Base-by-base conservation (phyloP, 2,113 vertebrate genomes). In the Syrmaticus mikado region DNA sequence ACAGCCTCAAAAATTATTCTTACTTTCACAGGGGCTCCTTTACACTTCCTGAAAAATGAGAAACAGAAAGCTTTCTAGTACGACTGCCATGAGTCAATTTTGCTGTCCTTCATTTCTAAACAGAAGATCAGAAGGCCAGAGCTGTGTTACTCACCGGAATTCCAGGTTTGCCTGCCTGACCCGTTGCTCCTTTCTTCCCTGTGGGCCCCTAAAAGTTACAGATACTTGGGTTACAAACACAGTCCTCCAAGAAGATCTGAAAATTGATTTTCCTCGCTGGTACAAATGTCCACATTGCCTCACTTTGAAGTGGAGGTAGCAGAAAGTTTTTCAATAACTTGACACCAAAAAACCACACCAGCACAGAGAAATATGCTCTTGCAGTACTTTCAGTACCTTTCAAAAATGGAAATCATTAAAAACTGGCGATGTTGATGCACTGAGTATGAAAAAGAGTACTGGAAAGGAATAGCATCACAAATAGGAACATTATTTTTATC, bases 181-280 rank as follows among this genome's bases (percentile, higher is more conserved):
- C 99, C 36, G 82, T 91, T 57, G 96, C 94, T 97, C 99, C 99
- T 97, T 98, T 99, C 94, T 98, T 99, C 62, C 99, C 99, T 25
- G 91, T 91, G 36, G 93, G 88, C 53, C 99, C 99, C 99, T 99
- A 93, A 72, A 97, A 94, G 97, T 96, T 95, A 94, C 43, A 97
- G 97, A 85, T 46, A 96, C 24, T 77, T 88, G 57, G 3, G 4
- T 57, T 86, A 87, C 82, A 67, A 90, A 95, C 58, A 10, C 19
- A 52, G 21, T 58, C 46, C 40, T n/a, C 58, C 91, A 65, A 92
- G 8, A 85, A 50, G 40, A 83, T 45, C 60, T 65, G 82, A 92
- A 71, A 73, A 82, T 83, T 94, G 40, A 64, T 64, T 64, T 90
- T 90, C 78, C 75, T 71, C 46, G 85, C 30, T 46, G 73, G 41